A percentile compares a stretch with the other conserved stretches of the same genome.
These are phyloP conservation scores for Lordiphosa clarofinis DNA, from an alignment of 1,140 invertebrate species.

Conservation along the genomic window DNA sequence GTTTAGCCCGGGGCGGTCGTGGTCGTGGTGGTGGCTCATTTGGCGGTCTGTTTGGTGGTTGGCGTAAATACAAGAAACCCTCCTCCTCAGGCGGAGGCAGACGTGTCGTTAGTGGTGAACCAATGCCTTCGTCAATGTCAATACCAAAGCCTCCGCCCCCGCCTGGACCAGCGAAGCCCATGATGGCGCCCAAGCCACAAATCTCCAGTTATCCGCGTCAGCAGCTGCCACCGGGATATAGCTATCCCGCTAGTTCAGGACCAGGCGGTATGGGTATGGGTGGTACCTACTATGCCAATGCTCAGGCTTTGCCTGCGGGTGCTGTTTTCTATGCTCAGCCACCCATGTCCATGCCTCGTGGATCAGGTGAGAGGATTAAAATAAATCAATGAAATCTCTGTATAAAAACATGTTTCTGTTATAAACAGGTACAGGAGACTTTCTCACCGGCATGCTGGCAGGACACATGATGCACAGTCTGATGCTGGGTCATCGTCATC, in stretches of 20 bases:
- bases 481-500: constrained; percentile 45
- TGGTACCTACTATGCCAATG: constrained; percentile 54
- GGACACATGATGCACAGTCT: constrained; percentile 51
- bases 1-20: constrained; percentile 60
- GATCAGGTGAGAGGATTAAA: constrained; percentile 33
- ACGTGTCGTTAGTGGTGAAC: constrained; percentile 62
- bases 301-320: constrained; percentile 51
- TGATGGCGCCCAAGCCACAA: constrained; percentile 47
- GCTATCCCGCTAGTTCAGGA: constrained; percentile 19
- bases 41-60: constrained; percentile 66
- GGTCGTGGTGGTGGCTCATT: constrained; percentile 70
- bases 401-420: neutral
- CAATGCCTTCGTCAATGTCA: constrained; percentile 58
- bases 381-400: neutral
- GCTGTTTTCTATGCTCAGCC: constrained; percentile 62
- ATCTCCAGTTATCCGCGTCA: constrained; percentile 49
- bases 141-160: constrained; percentile 54
- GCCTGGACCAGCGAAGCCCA: constrained; percentile 27
- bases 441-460: constrained; percentile 54
- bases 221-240: constrained; percentile 54
- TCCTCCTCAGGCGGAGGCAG: constrained; percentile 48
- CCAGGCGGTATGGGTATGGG: constrained; percentile 14
- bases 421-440: constrained; percentile 36
- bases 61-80: constrained; percentile 73
- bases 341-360: constrained; percentile 39